Conservation (phyloP, 2,888 invertebrate genomes). For the Schrankia costaestrigalis region DNA sequence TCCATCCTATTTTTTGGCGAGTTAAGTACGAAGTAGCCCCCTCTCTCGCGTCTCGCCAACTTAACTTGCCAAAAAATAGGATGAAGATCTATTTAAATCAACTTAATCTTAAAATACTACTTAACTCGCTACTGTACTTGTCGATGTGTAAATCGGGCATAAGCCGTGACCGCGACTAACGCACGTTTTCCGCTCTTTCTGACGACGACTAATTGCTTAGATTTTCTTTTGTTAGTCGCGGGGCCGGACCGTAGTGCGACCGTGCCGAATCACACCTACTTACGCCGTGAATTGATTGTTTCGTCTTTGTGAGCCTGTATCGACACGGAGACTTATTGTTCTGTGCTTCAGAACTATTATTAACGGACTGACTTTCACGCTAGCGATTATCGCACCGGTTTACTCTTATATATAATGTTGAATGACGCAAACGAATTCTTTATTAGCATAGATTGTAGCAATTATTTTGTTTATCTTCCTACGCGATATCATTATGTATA, state of each 20-base stretch:
- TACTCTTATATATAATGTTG: slow-evolving; percentile 56
- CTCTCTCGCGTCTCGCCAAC: no score
- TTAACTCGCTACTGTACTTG: no score
- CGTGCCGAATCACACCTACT: slow-evolving; percentile 78
- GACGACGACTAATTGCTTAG: slow-evolving; percentile 81
- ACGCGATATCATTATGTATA: neutral
- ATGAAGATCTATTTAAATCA: no score
- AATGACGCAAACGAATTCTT: slow-evolving; percentile 20
- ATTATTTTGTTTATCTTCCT: neutral
- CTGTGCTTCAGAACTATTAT: slow-evolving; percentile 67
- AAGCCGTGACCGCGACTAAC: slow-evolving; percentile 78
- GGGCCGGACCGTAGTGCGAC: slow-evolving; percentile 69
- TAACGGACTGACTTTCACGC: slow-evolving; percentile 73
- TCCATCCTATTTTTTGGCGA: no score
- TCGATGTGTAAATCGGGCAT: no score
- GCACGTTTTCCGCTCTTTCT: slow-evolving; percentile 80
- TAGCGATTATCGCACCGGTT: slow-evolving; percentile 69
- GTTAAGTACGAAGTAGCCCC: no score
- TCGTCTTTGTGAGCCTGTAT: slow-evolving; percentile 77
- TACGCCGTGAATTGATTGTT: slow-evolving; percentile 79
- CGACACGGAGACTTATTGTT: slow-evolving; percentile 77
- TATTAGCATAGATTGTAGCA: slow-evolving; percentile 16
- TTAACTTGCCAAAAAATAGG: no score
- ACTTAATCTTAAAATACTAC: no score
- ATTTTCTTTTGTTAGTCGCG: slow-evolving; percentile 80